phyloP scores from a whole-genome alignment of 2,797 vertebrate species.

The Antennarius maculatus region DNA sequence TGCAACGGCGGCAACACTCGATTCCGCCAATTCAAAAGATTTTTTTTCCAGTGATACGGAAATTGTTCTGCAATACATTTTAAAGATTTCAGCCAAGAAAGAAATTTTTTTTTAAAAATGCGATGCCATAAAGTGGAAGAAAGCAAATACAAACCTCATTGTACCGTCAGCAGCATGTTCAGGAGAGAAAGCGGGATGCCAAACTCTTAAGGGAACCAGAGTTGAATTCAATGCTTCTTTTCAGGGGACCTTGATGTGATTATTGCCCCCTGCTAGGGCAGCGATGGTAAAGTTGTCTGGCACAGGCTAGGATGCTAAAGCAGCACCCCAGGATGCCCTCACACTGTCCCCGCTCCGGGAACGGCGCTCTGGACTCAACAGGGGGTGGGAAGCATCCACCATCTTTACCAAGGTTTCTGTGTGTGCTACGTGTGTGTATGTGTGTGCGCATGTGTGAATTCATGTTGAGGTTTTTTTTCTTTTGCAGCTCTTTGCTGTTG shows the following conservation, averaged over 20 bases:
- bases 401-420: constrained; percentile 53
- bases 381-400: constrained; percentile 71
- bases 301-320: constrained; percentile 72
- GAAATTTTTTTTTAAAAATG: no score
- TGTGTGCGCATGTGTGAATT: constrained; percentile 59
- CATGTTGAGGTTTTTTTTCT: constrained; percentile 29
- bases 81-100: background rate
- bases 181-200: constrained; percentile 73
- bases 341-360: constrained; percentile 65
- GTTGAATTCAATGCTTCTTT: constrained; percentile 81
- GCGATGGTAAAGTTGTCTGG: constrained; percentile 81
- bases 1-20: constrained; percentile 35
- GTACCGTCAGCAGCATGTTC: constrained; percentile 74
- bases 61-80: constrained; percentile 54
- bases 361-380: constrained; percentile 64
- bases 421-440: constrained; percentile 41
- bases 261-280: constrained; percentile 81
- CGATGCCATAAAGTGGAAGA: constrained; percentile 45
- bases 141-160: constrained; percentile 76
- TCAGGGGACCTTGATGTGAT: constrained; percentile 83
- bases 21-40: constrained; percentile 58
- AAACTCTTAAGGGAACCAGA: constrained; percentile 77
- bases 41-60: constrained; percentile 49
- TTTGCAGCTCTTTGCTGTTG: constrained; percentile 41
- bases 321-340: constrained; percentile 72